Conservation (phyloP, 37 sponge, comb jelly and placozoan genomes). For the Tethya wilhelma region DNA sequence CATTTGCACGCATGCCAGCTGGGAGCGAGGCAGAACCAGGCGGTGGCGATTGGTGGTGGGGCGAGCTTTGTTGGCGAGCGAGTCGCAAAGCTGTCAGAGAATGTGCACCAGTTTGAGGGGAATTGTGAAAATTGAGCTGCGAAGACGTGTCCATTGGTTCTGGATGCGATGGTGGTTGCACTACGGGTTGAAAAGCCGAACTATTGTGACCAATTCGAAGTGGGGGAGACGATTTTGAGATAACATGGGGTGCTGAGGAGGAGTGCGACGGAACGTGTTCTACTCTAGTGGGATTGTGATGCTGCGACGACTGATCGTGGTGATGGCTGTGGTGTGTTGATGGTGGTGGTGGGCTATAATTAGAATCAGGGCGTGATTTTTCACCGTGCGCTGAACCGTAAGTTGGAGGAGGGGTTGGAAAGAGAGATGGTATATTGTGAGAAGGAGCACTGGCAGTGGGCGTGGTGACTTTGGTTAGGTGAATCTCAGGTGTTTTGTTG, state of each 20-base stretch:
- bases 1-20: too few relatives aligned
- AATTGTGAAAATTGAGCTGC: neutral
- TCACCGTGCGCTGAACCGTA: neutral
- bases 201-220: neutral
- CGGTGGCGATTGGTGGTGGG: too few relatives aligned
- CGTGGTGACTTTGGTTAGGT: constrained; percentile 1
- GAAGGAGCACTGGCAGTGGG: constrained; percentile 6
- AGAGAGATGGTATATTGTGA: neutral
- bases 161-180: neutral
- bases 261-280: neutral
- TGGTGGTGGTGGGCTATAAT: neutral
- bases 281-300: neutral
- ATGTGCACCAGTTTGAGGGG: too few relatives aligned
- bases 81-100: too few relatives aligned
- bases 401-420: neutral
- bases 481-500: constrained; percentile 5
- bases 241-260: neutral
- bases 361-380: neutral
- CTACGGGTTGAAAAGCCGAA: neutral
- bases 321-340: neutral
- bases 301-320: neutral
- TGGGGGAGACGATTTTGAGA: too few relatives aligned
- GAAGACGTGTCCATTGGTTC: neutral
- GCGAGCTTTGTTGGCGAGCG: too few relatives aligned
- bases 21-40: too few relatives aligned